Conservation (phyloP, 2,888 invertebrate species). For the Athrips mouffetella region DNA sequence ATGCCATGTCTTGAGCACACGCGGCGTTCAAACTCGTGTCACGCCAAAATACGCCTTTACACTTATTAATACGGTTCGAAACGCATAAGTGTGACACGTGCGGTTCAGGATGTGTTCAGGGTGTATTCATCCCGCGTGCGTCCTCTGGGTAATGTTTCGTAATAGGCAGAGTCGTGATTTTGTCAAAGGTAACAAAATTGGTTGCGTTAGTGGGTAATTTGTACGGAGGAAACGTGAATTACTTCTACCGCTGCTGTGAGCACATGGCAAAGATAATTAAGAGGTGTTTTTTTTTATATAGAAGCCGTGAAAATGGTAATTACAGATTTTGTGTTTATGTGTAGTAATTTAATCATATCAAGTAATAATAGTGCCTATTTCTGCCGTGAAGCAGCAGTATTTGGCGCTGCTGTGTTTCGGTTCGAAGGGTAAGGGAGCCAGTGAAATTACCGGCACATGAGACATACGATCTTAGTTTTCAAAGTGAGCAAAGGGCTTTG, state of each 20-base stretch:
- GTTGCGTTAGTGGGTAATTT: constrained; percentile 72
- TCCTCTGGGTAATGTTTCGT: constrained; percentile 76
- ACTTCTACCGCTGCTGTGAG: constrained; percentile 40
- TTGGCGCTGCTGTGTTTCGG: no score
- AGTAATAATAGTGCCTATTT: no score
- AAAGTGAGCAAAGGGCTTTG: no score
- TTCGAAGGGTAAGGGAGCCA: no score
- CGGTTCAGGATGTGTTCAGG: constrained; percentile 12
- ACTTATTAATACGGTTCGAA: constrained; percentile 60
- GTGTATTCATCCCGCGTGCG: constrained; percentile 65
- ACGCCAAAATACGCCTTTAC: constrained; percentile 56
- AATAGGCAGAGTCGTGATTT: constrained; percentile 72
- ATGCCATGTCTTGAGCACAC: constrained; percentile 42
- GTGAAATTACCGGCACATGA: no score
- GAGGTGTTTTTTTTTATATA: constrained; percentile 18
- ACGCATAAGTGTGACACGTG: constrained; percentile 28
- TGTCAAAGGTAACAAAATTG: constrained; percentile 78
- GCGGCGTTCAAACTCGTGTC: constrained; percentile 41
- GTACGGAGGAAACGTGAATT: constrained; percentile 55
- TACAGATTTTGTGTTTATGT: no score
- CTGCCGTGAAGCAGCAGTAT: no score
- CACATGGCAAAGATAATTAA: constrained; percentile 37
- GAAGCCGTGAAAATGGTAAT: no score
- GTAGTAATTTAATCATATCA: no score
- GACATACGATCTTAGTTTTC: no score